Conservation (phyloP, 2,113 vertebrate species). For the Ornithorhynchus anatinus region DNA sequence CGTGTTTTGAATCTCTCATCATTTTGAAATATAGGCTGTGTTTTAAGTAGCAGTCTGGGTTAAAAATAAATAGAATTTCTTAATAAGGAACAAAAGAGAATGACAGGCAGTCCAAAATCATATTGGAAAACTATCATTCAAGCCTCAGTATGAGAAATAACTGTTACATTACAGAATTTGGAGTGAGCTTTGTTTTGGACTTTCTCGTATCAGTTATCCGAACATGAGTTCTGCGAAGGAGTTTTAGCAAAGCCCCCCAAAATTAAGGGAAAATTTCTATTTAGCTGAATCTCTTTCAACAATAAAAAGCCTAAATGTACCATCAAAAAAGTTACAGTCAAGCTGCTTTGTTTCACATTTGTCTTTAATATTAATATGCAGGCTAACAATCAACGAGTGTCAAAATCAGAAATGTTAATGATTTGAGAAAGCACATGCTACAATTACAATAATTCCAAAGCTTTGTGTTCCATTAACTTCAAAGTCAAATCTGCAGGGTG, state of each 20-base stretch:
- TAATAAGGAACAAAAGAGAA: conserved; percentile 27
- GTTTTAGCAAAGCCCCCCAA: neutral
- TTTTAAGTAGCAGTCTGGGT: conserved; percentile 20
- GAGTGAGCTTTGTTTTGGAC: neutral
- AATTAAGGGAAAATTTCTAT: neutral
- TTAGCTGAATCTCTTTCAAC: neutral
- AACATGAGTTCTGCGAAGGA: too few species aligned
- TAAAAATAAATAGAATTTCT: conserved; percentile 1
- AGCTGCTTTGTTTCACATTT: too few species aligned
- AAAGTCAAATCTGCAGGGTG: conserved; percentile 19
- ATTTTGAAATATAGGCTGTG: conserved; percentile 35
- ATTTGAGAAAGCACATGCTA: conserved; percentile 5
- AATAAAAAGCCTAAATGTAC: too few species aligned
- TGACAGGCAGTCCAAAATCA: conserved; percentile 16
- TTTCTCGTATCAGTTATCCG: neutral
- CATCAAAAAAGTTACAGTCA: too few species aligned
- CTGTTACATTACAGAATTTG: neutral
- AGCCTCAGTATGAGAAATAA: neutral
- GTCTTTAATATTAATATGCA: conserved; percentile 22
- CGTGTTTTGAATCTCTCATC: conserved; percentile 28
- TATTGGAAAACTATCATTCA: conserved; percentile 38
- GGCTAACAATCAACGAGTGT: conserved; percentile 24
- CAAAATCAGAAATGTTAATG: neutral
- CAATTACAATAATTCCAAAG: conserved; percentile 4
- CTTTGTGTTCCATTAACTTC: conserved; percentile 10